These are phyloP conservation scores for Kryptopterus vitreolus DNA, from an alignment of 2,797 vertebrate species.

Conservation along the genomic window DNA sequence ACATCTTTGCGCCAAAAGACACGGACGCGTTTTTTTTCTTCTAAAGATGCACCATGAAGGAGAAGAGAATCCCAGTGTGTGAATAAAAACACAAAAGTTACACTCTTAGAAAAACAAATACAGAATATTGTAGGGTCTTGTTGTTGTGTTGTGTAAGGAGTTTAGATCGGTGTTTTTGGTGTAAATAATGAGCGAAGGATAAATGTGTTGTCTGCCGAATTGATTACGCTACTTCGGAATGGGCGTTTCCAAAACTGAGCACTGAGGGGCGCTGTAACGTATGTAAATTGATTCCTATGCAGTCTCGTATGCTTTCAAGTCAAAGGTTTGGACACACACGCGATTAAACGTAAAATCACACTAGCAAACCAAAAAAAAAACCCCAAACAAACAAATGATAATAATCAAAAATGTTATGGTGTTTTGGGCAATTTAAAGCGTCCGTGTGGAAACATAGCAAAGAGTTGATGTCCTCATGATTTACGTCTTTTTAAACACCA, in stretches of 20 bases:
- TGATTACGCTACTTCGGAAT: neutral
- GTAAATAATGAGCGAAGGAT: slow-evolving; percentile 18
- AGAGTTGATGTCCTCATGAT: too few relatives aligned
- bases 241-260: neutral
- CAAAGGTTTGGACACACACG: slow-evolving; percentile 3
- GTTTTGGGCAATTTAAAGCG: too few relatives aligned
- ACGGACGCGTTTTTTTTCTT: neutral
- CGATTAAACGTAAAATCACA: neutral
- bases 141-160: neutral
- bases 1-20: neutral
- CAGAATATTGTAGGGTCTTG: neutral
- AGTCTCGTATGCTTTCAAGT: neutral
- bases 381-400: too few relatives aligned
- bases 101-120: slow-evolving; percentile 15
- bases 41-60: slow-evolving; percentile 42
- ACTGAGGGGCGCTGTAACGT: slow-evolving; percentile 14
- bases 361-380: neutral
- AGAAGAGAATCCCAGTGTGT: slow-evolving; percentile 43
- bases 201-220: neutral
- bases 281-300: neutral
- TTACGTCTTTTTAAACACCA: too few relatives aligned
- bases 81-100: slow-evolving; percentile 32
- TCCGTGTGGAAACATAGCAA: too few relatives aligned
- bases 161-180: slow-evolving; percentile 15
- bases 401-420: too few relatives aligned